These are phyloP conservation scores for Pao palembangensis DNA, from an alignment of 2,113 vertebrate genomes.

Conservation along the genomic window DNA sequence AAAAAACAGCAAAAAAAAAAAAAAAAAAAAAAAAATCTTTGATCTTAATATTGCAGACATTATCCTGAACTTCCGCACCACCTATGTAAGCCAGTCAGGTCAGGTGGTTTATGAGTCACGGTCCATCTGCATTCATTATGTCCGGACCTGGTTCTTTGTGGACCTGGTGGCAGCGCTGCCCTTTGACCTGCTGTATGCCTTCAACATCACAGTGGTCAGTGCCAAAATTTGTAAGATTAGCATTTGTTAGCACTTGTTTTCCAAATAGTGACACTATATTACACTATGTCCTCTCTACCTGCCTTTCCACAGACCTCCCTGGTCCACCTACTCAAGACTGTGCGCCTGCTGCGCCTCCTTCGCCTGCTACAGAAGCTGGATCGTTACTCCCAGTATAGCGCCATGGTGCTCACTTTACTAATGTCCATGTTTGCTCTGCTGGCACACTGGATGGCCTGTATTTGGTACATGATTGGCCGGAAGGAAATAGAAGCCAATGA, in stretches of 20 bases:
- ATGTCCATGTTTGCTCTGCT: slow-evolving; percentile 90
- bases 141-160: slow-evolving; percentile 90
- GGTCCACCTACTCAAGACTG: slow-evolving; percentile 85
- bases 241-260: not conserved
- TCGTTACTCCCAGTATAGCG: slow-evolving; percentile 90
- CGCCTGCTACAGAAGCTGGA: slow-evolving; percentile 89
- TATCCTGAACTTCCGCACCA: slow-evolving; percentile 84
- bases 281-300: not conserved
- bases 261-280: not conserved
- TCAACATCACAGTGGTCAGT: slow-evolving; percentile 89
- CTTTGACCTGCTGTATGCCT: slow-evolving; percentile 88
- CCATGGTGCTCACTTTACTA: slow-evolving; percentile 89
- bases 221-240: not conserved
- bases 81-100: slow-evolving; percentile 86
- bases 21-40: not conserved
- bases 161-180: slow-evolving; percentile 88
- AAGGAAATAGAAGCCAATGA: slow-evolving; percentile 80
- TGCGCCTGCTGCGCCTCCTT: slow-evolving; percentile 84
- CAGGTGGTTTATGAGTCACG: slow-evolving; percentile 86
- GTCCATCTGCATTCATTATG: slow-evolving; percentile 88
- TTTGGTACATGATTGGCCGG: slow-evolving; percentile 90
- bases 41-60: slow-evolving; percentile 75
- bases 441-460: slow-evolving; percentile 92
- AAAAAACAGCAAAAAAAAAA: not conserved
- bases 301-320: slow-evolving; percentile 72